phyloP scores from a whole-genome alignment of 2,888 invertebrate genomes.

The Caenorhabditis sulstoni region DNA sequence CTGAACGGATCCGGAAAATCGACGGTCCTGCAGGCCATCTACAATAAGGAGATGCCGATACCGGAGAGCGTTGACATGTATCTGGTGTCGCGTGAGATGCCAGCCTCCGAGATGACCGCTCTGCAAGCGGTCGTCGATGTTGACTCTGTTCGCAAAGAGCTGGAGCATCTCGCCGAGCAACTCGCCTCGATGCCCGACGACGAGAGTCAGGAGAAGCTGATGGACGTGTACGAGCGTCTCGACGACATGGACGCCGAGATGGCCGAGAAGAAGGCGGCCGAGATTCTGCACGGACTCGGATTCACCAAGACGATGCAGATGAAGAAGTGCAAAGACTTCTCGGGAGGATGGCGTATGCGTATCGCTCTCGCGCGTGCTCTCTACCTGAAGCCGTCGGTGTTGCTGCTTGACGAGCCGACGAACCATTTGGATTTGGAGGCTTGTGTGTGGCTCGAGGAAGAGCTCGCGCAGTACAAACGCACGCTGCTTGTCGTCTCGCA shows the following conservation, averaged over 20 bases:
- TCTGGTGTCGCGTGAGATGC: conserved; percentile 91
- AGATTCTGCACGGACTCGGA: conserved; percentile 96
- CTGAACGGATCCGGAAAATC: conserved; percentile 98
- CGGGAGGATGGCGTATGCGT: conserved; percentile 85
- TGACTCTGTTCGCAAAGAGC: conserved; percentile 91
- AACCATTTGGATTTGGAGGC: conserved; percentile 89
- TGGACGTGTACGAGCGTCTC: conserved; percentile 97
- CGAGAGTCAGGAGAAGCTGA: conserved; percentile 94
- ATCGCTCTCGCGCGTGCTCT: conserved; percentile 84
- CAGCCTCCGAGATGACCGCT: conserved; percentile 96
- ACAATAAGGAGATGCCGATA: conserved; percentile 93
- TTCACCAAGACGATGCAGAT: conserved; percentile 87
- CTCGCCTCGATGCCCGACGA: conserved; percentile 91
- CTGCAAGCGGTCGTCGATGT: conserved; percentile 96
- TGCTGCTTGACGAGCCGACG: conserved; percentile 85
- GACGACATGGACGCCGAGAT: conserved; percentile 97
- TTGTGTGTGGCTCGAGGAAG: conserved; percentile 99
- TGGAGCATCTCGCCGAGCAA: conserved; percentile 94
- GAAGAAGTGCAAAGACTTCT: conserved; percentile 86
- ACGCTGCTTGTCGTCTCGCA: conserved; percentile 98
- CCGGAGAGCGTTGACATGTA: conserved; percentile 98
- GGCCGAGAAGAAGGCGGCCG: conserved; percentile 94
- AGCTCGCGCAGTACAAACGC: conserved; percentile 94
- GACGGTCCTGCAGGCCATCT: conserved; percentile 91
- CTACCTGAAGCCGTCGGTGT: conserved; percentile 83